These are phyloP conservation scores for Dreissena polymorpha DNA, from an alignment of 1,140 invertebrate species.

Conservation along the genomic window DNA sequence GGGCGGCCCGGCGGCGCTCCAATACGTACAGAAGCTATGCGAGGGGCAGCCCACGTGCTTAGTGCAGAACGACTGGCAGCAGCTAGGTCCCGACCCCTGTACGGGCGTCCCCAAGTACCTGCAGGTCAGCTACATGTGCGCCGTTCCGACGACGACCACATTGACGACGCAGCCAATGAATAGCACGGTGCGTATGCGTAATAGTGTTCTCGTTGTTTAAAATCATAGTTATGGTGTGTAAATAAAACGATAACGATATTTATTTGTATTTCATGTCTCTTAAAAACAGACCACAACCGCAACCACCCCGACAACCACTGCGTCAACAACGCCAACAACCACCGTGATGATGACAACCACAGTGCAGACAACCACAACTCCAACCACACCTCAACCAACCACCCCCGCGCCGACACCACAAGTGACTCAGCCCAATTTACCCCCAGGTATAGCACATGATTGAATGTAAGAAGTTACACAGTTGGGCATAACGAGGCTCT, in stretches of 20 bases:
- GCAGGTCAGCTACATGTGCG: constrained; percentile 39
- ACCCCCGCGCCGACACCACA: background rate
- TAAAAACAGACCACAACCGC: background rate
- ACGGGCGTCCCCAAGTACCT: constrained; percentile 43
- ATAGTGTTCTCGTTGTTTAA: too few relatives aligned
- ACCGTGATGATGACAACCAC: background rate
- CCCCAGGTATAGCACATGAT: too few relatives aligned
- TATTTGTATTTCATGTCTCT: too few relatives aligned
- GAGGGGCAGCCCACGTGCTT: constrained; percentile 25
- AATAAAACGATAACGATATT: too few relatives aligned
- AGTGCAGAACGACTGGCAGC: constrained; percentile 37
- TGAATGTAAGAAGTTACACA: too few relatives aligned
- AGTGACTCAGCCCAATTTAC: background rate
- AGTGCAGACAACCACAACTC: background rate
- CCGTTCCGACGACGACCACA: constrained; percentile 26
- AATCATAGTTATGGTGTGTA: too few relatives aligned
- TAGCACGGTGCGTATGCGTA: too few relatives aligned
- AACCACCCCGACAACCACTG: constrained; percentile 3
- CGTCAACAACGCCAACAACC: constrained; percentile 13
- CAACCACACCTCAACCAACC: background rate
- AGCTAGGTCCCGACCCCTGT: constrained; percentile 38
- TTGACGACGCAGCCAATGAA: background rate
- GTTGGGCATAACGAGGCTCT: too few relatives aligned
- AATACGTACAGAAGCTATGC: constrained; percentile 23
- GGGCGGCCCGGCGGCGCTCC: constrained; percentile 10